Percentiles rank a stretch among this genome's conserved stretches.
These are phyloP conservation scores for Oligia strigilis DNA, from an alignment of 2,888 invertebrate species.

Conservation along the genomic window DNA sequence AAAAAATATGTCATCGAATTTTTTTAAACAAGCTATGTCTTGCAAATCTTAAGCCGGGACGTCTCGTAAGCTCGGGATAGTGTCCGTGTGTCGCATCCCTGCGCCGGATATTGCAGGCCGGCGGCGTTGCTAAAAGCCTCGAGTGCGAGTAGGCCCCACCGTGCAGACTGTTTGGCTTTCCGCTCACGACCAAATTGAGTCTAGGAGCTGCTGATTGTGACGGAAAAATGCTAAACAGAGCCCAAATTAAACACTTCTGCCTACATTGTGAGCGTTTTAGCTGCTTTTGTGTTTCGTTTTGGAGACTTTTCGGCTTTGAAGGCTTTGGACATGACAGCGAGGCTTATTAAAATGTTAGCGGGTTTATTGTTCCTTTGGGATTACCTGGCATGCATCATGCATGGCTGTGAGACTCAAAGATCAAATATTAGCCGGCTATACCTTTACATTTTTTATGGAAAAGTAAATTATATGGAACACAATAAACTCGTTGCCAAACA, in stretches of 20 bases:
- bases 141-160: conserved; percentile 25
- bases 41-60: not conserved
- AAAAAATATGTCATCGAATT: not conserved
- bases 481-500: not conserved
- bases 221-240: conserved; percentile 70
- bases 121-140: conserved; percentile 55
- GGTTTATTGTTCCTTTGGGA: conserved; percentile 12
- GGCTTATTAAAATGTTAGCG: conserved; percentile 48
- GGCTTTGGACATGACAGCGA: conserved; percentile 16
- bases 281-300: conserved; percentile 52
- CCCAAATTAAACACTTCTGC: conserved; percentile 64
- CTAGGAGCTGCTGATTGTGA: conserved; percentile 66
- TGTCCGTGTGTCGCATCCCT: conserved; percentile 46
- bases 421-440: not conserved
- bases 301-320: conserved; percentile 46
- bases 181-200: conserved; percentile 71
- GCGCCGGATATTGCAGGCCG: conserved; percentile 64
- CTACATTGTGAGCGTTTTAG: conserved; percentile 46
- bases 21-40: conserved; percentile 9
- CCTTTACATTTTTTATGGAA: not conserved
- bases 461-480: not conserved
- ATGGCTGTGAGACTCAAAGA: not conserved
- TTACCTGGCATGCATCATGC: conserved; percentile 11
- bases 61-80: conserved; percentile 23
- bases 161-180: conserved; percentile 60